Evolutionary conservation across 1,140 invertebrate genomes (phyloP).

Genomic region (Prorops nasuta): DNA sequence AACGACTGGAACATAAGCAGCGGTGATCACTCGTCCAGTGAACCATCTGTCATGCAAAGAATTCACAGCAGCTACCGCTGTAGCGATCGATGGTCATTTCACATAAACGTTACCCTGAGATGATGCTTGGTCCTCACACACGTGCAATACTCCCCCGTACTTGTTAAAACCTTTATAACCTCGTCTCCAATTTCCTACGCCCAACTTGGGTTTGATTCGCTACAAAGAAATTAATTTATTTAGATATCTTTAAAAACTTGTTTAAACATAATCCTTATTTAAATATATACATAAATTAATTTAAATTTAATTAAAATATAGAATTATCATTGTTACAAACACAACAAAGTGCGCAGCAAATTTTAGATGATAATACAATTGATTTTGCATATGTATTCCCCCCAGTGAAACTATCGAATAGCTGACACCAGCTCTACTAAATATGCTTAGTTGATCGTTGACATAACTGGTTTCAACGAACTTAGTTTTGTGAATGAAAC

Average conservation of each 20-base stretch:
- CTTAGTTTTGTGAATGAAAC: slow-evolving; percentile 91
- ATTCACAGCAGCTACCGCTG: slow-evolving; percentile 93
- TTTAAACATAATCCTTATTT: too few relatives aligned
- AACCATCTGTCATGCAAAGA: slow-evolving; percentile 97
- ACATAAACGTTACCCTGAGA: slow-evolving; percentile 98
- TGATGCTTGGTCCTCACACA: slow-evolving; percentile 95
- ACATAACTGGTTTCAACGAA: too few relatives aligned
- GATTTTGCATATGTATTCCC: slow-evolving; percentile 42
- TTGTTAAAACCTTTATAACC: slow-evolving; percentile 98
- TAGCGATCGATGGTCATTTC: slow-evolving; percentile 95
- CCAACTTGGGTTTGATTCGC: slow-evolving; percentile 87
- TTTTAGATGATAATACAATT: slow-evolving; percentile 32
- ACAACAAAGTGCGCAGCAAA: too few relatives aligned
- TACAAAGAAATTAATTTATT: too few relatives aligned
- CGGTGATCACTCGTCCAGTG: slow-evolving; percentile 94
- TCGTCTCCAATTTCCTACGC: slow-evolving; percentile 96
- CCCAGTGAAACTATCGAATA: slow-evolving; percentile 23
- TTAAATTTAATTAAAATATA: too few relatives aligned
- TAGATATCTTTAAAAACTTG: too few relatives aligned
- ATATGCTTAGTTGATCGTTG: too few relatives aligned
- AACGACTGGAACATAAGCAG: slow-evolving; percentile 94
- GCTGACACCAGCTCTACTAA: slow-evolving; percentile 39
- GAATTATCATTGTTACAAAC: too few relatives aligned
- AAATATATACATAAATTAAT: too few relatives aligned
- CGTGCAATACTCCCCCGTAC: slow-evolving; percentile 95